phyloP scores from a whole-genome alignment of 2,888 invertebrate genomes.

The Tetramorium bicarinatum region DNA sequence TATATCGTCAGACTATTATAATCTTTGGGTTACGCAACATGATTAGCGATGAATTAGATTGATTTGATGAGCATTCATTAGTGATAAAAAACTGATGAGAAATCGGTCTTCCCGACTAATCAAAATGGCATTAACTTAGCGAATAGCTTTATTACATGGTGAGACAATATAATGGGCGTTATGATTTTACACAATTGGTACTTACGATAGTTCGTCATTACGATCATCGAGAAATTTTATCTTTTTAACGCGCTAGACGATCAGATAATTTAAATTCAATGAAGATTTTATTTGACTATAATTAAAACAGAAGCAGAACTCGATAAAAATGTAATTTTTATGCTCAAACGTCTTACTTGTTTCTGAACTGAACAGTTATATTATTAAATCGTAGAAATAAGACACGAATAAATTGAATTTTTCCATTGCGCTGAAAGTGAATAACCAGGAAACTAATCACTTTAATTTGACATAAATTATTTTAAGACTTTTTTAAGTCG shows the following conservation, averaged over 20 bases:
- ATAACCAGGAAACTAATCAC: background rate
- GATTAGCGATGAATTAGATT: conserved; percentile 32
- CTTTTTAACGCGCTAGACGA: background rate
- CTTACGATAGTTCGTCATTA: background rate
- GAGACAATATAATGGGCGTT: background rate
- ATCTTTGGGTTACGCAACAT: background rate
- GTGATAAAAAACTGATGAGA: conserved; percentile 7
- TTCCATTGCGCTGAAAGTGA: too few species aligned
- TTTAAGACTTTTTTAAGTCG: background rate
- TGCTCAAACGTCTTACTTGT: background rate
- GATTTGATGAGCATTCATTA: background rate
- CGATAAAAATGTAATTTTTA: background rate
- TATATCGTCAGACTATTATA: conserved; percentile 12
- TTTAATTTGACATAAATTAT: background rate
- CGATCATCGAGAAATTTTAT: background rate
- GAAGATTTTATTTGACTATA: background rate
- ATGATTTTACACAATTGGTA: background rate
- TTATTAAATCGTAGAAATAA: background rate
- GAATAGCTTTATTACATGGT: conserved; percentile 26
- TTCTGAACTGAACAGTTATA: background rate
- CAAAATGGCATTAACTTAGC: conserved; percentile 12
- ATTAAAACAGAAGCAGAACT: background rate
- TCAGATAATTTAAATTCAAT: conserved; percentile 12
- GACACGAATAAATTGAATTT: background rate
- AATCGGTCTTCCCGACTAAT: conserved; percentile 21